These are phyloP conservation scores for Porites lobata DNA, from an alignment of 92 coral and sea anemone species.

Conservation along the genomic window DNA sequence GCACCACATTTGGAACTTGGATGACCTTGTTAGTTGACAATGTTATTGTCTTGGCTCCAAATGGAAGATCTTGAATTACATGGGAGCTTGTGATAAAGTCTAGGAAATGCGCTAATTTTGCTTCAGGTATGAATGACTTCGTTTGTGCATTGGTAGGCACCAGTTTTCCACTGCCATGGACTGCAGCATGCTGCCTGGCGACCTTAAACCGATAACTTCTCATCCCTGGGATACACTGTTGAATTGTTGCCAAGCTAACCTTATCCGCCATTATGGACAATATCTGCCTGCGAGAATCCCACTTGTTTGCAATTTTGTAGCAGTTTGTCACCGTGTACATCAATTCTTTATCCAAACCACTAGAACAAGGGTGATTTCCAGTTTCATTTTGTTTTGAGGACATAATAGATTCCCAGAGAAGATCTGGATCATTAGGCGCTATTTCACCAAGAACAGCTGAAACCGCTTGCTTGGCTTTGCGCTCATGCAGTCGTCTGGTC, in stretches of 20 bases:
- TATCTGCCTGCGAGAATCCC: constrained; percentile 34
- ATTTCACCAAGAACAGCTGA: constrained; percentile 44
- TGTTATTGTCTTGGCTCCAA: constrained; percentile 47
- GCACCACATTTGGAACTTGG: constrained; percentile 49
- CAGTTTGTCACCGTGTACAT: too few relatives aligned
- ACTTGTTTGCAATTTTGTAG: background rate
- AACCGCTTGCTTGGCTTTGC: constrained; percentile 53
- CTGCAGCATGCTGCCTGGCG: background rate
- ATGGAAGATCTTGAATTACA: constrained; percentile 54
- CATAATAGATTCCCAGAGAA: constrained; percentile 17
- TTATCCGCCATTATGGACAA: too few relatives aligned
- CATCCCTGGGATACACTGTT: too few relatives aligned
- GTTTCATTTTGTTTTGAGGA: background rate
- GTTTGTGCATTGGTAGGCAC: constrained; percentile 17
- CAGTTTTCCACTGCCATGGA: constrained; percentile 15
- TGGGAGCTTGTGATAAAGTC: background rate
- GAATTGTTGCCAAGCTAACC: too few relatives aligned
- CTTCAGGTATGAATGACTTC: constrained; percentile 17
- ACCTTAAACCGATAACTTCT: too few relatives aligned
- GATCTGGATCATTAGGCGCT: constrained; percentile 38
- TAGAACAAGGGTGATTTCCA: too few relatives aligned
- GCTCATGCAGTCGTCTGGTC: constrained; percentile 35
- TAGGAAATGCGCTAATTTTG: constrained; percentile 17
- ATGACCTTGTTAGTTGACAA: constrained; percentile 47
- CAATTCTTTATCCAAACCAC: too few relatives aligned